Conservation (phyloP, 2,888 invertebrate species). For the Macrophya alboannulata region DNA sequence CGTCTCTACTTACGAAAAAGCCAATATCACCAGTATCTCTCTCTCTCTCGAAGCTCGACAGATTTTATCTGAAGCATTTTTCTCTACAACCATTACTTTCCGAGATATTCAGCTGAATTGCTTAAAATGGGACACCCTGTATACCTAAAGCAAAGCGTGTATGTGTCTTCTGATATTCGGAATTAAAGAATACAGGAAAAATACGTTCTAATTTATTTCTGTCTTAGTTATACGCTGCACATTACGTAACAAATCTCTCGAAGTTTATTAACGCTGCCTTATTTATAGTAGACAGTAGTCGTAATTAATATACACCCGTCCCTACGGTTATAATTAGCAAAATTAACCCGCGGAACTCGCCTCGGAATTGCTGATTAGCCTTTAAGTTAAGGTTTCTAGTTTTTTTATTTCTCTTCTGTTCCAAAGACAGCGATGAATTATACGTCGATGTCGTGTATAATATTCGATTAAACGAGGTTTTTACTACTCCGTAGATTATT, state of each 20-base stretch:
- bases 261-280: constrained; percentile 5
- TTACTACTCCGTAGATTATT: too few species aligned
- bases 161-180: not conserved
- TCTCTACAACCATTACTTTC: too few species aligned
- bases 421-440: not conserved
- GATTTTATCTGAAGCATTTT: too few species aligned
- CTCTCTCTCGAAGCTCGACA: too few species aligned
- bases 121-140: too few species aligned
- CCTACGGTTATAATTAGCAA: constrained; percentile 1
- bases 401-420: not conserved
- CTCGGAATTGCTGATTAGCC: not conserved
- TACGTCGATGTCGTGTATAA: too few species aligned
- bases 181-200: not conserved
- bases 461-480: not conserved
- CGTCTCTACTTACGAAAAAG: too few species aligned
- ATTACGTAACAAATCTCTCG: not conserved
- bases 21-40: too few species aligned
- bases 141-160: too few species aligned
- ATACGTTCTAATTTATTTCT: not conserved
- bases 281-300: not conserved
- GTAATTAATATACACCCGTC: not conserved
- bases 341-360: constrained; percentile 14
- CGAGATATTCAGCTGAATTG: too few species aligned
- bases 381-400: not conserved
- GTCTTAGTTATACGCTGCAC: not conserved